phyloP scores from a whole-genome alignment of 2,113 vertebrate genomes.

The Odobenus rosmarus region DNA sequence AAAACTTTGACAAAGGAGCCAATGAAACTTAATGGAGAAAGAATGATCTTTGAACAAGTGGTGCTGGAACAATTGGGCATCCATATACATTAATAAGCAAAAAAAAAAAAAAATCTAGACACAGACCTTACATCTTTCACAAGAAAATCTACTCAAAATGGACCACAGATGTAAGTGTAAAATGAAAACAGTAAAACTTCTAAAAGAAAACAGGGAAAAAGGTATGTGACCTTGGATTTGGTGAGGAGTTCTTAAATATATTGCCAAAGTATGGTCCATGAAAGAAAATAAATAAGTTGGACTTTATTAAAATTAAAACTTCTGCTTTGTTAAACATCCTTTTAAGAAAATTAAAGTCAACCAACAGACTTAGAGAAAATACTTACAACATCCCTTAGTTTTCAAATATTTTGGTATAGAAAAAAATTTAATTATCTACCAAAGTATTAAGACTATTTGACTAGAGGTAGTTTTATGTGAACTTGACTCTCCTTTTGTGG shows the following conservation, averaged over 20 bases:
- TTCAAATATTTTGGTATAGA: neutral
- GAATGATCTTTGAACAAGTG: neutral
- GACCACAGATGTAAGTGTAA: neutral
- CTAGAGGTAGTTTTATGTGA: neutral
- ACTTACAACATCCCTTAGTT: neutral
- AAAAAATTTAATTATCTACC: neutral
- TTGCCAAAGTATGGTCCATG: neutral
- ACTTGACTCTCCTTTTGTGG: neutral
- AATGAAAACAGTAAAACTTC: neutral
- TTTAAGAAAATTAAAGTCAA: neutral
- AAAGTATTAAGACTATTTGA: neutral
- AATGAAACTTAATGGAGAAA: neutral
- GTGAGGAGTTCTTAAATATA: neutral
- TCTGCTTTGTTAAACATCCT: neutral
- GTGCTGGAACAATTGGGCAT: neutral
- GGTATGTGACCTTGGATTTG: neutral
- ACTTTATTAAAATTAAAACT: neutral
- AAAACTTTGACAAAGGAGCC: neutral
- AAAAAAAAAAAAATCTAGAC: neutral
- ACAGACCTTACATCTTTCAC: neutral
- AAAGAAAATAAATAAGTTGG: neutral
- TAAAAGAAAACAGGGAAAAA: neutral
- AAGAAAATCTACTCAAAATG: neutral
- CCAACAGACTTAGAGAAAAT: neutral
- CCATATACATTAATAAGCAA: neutral